Evolutionary conservation across 2,888 invertebrate species (phyloP).

Genomic region (Chrysomela aeneicollis): DNA sequence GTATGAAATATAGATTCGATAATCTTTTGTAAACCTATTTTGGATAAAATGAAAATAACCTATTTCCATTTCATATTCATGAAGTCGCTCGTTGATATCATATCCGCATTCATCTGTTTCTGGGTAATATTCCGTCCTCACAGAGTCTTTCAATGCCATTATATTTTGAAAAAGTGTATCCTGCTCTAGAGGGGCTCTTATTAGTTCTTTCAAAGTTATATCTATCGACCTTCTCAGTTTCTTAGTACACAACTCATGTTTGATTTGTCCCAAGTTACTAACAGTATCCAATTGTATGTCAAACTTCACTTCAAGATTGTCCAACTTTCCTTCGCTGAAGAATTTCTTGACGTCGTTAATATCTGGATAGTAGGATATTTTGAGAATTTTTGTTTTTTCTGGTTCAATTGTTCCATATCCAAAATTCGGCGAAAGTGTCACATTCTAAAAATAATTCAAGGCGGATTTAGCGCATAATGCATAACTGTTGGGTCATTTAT

Average conservation of each 20-base stretch:
- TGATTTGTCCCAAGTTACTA: slow-evolving; percentile 31
- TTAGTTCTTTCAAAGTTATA: slow-evolving; percentile 34
- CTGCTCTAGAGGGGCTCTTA: slow-evolving; percentile 18
- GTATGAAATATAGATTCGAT: no score
- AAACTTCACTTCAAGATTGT: slow-evolving; percentile 17
- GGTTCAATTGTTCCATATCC: slow-evolving; percentile 42
- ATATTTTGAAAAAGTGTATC: slow-evolving; percentile 29
- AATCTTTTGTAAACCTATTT: no score
- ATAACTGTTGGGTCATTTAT: no score
- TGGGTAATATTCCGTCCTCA: slow-evolving; percentile 21
- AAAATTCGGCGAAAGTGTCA: slow-evolving; percentile 42
- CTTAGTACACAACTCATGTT: slow-evolving; percentile 33
- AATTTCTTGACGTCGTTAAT: slow-evolving; percentile 37
- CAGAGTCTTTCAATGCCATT: slow-evolving; percentile 12
- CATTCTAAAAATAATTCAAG: slow-evolving; percentile 37
- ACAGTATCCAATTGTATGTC: slow-evolving; percentile 31
- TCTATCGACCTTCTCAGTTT: slow-evolving; percentile 34
- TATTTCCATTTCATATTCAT: not conserved
- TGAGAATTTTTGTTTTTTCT: slow-evolving; percentile 32
- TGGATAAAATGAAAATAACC: not conserved
- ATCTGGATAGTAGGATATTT: slow-evolving; percentile 39
- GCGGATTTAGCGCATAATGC: no score
- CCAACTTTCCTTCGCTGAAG: slow-evolving; percentile 20
- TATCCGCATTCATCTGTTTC: not conserved
- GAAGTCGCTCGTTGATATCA: slow-evolving; percentile 11